phyloP scores from a whole-genome alignment of 2,797 vertebrate genomes.

The Neoniphon sammara region DNA sequence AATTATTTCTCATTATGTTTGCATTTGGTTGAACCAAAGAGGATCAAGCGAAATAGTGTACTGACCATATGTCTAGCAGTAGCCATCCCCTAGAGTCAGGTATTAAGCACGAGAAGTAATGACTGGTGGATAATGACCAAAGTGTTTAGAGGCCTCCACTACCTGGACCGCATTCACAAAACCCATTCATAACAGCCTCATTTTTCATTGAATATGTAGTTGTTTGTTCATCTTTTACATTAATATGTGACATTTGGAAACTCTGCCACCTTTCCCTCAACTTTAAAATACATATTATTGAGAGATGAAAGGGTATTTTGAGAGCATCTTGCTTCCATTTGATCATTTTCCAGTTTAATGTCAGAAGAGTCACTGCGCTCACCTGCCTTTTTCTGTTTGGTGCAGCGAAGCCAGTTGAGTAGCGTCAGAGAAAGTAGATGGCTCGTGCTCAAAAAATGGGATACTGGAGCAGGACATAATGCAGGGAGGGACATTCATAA shows the following conservation, averaged over 20 bases:
- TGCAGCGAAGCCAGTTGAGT: too few relatives aligned
- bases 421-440: too few relatives aligned
- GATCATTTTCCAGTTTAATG: too few relatives aligned
- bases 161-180: conserved; percentile 8
- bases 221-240: too few relatives aligned
- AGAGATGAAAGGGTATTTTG: not conserved
- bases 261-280: too few relatives aligned
- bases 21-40: conserved; percentile 14
- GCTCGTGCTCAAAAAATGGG: too few relatives aligned
- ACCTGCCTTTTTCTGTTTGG: too few relatives aligned
- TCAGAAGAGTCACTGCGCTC: too few relatives aligned
- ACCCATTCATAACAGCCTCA: not conserved
- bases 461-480: too few relatives aligned
- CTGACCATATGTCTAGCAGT: conserved; percentile 11
- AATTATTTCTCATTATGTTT: conserved; percentile 14
- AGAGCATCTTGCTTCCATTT: not conserved
- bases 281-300: too few relatives aligned
- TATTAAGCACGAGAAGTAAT: conserved; percentile 35
- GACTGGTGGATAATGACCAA: not conserved
- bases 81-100: conserved; percentile 28
- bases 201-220: not conserved
- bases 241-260: too few relatives aligned
- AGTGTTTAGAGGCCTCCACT: not conserved
- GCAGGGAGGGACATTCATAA: too few relatives aligned
- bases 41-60: conserved; percentile 13